These are phyloP conservation scores for Proisotoma minuta DNA, from an alignment of 2,888 invertebrate genomes.

Conservation along the genomic window DNA sequence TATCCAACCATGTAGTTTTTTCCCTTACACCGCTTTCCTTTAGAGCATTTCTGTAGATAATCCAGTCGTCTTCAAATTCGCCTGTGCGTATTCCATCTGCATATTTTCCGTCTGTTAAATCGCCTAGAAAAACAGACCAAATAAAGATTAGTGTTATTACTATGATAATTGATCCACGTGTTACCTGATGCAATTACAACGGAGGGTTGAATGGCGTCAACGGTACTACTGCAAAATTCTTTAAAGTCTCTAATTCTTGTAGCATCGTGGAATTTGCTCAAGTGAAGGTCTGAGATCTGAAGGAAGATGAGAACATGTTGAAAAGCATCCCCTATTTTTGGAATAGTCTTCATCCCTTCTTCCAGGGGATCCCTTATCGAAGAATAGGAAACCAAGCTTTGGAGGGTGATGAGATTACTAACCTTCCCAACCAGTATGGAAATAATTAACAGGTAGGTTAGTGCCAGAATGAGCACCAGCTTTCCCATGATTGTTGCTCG, in stretches of 20 bases:
- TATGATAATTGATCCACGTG: background rate
- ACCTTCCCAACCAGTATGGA: too few relatives aligned
- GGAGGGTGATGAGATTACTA: too few relatives aligned
- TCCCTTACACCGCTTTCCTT: background rate
- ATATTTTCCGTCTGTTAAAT: background rate
- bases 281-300: background rate
- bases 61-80: background rate
- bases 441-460: too few relatives aligned
- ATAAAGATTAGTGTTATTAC: background rate
- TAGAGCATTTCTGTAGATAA: background rate
- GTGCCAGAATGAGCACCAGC: too few relatives aligned
- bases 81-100: background rate
- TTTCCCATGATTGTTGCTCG: too few relatives aligned
- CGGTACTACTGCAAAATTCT: background rate
- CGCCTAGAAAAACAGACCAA: background rate
- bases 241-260: background rate
- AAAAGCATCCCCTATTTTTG: background rate
- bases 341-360: too few relatives aligned
- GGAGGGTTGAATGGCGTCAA: background rate
- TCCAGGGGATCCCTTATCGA: too few relatives aligned
- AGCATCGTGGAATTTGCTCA: background rate
- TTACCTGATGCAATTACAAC: background rate
- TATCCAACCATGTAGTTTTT: background rate
- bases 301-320: background rate
- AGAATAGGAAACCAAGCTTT: too few relatives aligned